Percentiles rank a stretch among this genome's conserved stretches.
These are phyloP conservation scores for Anisognathus igniventris DNA, from an alignment of 2,797 vertebrate genomes.

Conservation along the genomic window DNA sequence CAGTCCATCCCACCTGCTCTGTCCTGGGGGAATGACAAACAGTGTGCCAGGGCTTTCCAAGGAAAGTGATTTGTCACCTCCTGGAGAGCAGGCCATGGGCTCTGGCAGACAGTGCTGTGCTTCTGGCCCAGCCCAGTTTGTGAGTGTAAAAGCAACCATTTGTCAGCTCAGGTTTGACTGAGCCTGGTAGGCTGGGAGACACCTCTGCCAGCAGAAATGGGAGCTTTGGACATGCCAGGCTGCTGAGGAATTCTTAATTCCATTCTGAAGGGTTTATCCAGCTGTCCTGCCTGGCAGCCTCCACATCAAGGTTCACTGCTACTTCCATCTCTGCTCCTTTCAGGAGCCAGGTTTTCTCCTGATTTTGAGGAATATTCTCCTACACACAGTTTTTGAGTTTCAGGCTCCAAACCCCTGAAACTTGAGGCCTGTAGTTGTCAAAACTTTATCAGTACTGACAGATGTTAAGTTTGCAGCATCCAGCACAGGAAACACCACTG, in stretches of 20 bases:
- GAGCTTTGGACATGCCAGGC: neutral
- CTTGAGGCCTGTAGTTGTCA: rapidly evolving
- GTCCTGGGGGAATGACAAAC: neutral
- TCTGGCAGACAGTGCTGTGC: neutral
- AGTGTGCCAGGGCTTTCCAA: neutral
- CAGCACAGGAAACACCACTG: neutral
- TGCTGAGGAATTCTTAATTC: neutral
- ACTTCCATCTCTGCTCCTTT: neutral
- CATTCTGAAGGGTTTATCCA: neutral
- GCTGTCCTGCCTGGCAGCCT: neutral
- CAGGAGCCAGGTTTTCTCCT: neutral
- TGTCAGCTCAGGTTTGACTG: neutral
- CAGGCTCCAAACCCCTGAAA: neutral
- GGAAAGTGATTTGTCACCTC: neutral
- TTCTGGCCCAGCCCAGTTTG: neutral
- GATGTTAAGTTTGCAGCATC: neutral
- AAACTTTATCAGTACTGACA: neutral
- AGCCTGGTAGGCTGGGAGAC: neutral
- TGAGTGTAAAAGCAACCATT: neutral
- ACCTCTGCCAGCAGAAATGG: neutral
- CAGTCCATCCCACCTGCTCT: neutral
- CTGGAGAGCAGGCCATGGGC: neutral
- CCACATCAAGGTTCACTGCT: neutral
- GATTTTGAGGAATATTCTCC: neutral
- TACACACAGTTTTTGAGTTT: neutral